These are phyloP conservation scores for Glomeris marginata DNA, from an alignment of 2,888 invertebrate species.

Conservation along the genomic window DNA sequence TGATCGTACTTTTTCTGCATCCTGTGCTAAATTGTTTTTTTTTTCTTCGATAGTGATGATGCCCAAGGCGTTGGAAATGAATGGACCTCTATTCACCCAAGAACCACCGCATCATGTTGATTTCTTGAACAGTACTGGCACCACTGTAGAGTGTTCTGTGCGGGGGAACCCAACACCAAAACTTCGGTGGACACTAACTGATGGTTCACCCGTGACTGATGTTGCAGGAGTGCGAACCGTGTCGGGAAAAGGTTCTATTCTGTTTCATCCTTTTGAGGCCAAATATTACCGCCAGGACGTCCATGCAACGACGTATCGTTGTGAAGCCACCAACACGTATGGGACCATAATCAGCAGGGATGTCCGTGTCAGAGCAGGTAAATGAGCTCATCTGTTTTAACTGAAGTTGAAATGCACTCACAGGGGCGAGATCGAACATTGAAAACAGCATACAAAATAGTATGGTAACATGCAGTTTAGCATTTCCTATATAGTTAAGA, in stretches of 20 bases:
- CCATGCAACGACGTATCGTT: constrained; percentile 13
- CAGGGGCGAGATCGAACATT: too few species aligned
- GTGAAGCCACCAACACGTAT: constrained; percentile 10
- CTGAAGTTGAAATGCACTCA: too few species aligned
- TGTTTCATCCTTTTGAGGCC: constrained; percentile 14
- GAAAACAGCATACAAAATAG: too few species aligned
- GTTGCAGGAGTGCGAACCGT: constrained; percentile 9
- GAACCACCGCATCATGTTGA: constrained; percentile 26
- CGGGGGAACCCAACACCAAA: constrained; percentile 28
- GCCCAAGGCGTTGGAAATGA: constrained; percentile 3
- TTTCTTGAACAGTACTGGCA: constrained; percentile 28
- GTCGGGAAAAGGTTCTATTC: constrained; percentile 11
- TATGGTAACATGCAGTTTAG: too few species aligned
- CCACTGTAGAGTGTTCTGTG: constrained; percentile 28
- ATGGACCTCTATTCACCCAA: constrained; percentile 28
- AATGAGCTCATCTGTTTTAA: background rate
- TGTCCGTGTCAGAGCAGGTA: constrained; percentile 14
- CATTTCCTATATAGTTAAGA: too few species aligned
- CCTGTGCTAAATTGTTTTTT: too few species aligned
- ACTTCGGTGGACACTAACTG: constrained; percentile 8
- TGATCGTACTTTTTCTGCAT: too few species aligned
- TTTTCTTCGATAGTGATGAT: too few species aligned
- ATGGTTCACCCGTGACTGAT: constrained; percentile 6
- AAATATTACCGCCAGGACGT: constrained; percentile 14
- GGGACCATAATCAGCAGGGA: constrained; percentile 14